These are phyloP conservation scores for Tipula helvola DNA, from an alignment of 2,888 invertebrate genomes.

Conservation along the genomic window DNA sequence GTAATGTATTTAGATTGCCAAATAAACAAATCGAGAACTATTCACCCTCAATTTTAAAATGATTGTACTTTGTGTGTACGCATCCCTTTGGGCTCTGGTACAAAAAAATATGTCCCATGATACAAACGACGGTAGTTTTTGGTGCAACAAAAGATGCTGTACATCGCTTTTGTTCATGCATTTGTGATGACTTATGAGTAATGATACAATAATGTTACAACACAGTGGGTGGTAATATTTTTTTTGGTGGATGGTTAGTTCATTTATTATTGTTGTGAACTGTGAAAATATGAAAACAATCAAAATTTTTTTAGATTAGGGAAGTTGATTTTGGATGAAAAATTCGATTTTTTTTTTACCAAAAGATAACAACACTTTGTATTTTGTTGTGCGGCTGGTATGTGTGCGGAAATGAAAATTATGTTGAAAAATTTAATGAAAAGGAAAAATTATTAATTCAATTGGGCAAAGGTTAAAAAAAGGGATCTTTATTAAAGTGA, in stretches of 20 bases:
- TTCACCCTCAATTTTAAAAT: constrained; percentile 4
- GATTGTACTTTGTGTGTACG: neutral
- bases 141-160: neutral
- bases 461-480: neutral
- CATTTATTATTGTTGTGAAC: neutral
- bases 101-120: neutral
- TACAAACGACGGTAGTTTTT: neutral
- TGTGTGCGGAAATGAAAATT: neutral
- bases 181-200: neutral
- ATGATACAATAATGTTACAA: neutral
- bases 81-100: neutral
- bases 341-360: neutral
- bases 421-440: neutral
- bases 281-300: neutral
- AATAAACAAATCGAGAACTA: neutral
- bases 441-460: constrained; percentile 4
- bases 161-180: neutral
- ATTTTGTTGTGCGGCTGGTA: neutral
- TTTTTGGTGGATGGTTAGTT: neutral
- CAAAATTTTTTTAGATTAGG: neutral
- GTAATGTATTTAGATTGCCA: neutral
- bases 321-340: neutral
- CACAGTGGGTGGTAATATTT: neutral
- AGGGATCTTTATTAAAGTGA: neutral
- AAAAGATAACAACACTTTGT: neutral